A percentile compares a stretch with the other conserved stretches of the same genome.
These are phyloP conservation scores for Puntigrus tetrazona DNA, from an alignment of 2,113 vertebrate genomes.

Conservation along the genomic window DNA sequence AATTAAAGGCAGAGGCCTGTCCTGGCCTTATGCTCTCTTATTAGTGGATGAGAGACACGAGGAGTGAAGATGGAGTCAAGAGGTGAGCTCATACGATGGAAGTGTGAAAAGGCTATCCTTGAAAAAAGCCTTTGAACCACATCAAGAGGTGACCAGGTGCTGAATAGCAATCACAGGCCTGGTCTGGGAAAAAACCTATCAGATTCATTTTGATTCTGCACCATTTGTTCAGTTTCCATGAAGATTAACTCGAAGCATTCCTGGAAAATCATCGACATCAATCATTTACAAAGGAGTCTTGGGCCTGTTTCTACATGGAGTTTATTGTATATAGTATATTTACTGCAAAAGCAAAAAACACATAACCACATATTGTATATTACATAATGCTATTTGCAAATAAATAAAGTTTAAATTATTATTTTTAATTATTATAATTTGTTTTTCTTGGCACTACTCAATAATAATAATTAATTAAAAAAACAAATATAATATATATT, in stretches of 20 bases:
- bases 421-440: too few relatives aligned
- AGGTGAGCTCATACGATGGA: neutral
- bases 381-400: too few relatives aligned
- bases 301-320: neutral
- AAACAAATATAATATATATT: too few relatives aligned
- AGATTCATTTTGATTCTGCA: slow-evolving; percentile 14
- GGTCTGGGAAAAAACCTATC: slow-evolving; percentile 1
- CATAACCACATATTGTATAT: too few relatives aligned
- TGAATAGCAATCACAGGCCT: slow-evolving; percentile 7
- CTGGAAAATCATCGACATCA: neutral
- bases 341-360: neutral
- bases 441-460: too few relatives aligned
- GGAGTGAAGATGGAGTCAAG: slow-evolving; percentile 19
- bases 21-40: slow-evolving; percentile 29
- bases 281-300: neutral
- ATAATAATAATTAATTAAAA: too few relatives aligned
- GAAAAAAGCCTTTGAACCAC: neutral
- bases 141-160: neutral
- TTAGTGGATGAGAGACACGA: slow-evolving; percentile 45
- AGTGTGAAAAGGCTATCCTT: neutral
- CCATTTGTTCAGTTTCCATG: slow-evolving; percentile 6
- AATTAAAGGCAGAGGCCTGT: slow-evolving; percentile 44
- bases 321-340: neutral
- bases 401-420: too few relatives aligned
- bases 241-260: neutral